These are phyloP conservation scores for Ginglymostoma cirratum DNA, from an alignment of 2,113 vertebrate species.

Conservation along the genomic window DNA sequence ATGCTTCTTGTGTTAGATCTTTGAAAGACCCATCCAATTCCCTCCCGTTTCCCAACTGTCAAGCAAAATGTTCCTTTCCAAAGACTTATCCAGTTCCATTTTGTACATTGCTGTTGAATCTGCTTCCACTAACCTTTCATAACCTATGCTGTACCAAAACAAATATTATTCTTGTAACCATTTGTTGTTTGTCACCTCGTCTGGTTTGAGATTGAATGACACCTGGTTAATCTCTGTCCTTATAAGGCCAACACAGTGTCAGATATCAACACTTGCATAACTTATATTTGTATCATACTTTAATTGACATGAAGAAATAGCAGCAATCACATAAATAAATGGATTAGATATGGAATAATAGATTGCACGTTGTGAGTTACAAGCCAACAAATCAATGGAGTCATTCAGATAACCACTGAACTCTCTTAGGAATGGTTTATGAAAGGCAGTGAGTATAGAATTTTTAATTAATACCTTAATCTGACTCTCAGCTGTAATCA, in stretches of 20 bases:
- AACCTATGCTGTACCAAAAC: no score
- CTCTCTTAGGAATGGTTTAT: not conserved
- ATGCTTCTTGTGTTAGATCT: not conserved
- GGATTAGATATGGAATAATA: not conserved
- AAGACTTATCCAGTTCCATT: not conserved
- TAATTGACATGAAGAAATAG: slow-evolving; percentile 1
- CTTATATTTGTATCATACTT: not conserved
- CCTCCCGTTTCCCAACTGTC: no score
- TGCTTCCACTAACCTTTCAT: no score
- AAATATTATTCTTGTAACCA: no score
- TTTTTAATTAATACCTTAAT: not conserved
- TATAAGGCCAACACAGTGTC: not conserved
- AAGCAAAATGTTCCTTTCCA: no score
- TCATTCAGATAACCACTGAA: not conserved
- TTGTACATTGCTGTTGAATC: not conserved
- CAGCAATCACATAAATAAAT: not conserved
- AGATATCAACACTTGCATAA: not conserved
- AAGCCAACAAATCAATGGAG: slow-evolving; percentile 15
- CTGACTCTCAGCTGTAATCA: not conserved
- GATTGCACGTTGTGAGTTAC: not conserved
- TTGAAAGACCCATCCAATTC: not conserved
- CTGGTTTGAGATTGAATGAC: not conserved
- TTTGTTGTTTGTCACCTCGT: not conserved
- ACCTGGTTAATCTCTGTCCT: not conserved
- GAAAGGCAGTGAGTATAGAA: not conserved